phyloP scores from a whole-genome alignment of 2,797 vertebrate genomes.

The Distichodus sexfasciatus region DNA sequence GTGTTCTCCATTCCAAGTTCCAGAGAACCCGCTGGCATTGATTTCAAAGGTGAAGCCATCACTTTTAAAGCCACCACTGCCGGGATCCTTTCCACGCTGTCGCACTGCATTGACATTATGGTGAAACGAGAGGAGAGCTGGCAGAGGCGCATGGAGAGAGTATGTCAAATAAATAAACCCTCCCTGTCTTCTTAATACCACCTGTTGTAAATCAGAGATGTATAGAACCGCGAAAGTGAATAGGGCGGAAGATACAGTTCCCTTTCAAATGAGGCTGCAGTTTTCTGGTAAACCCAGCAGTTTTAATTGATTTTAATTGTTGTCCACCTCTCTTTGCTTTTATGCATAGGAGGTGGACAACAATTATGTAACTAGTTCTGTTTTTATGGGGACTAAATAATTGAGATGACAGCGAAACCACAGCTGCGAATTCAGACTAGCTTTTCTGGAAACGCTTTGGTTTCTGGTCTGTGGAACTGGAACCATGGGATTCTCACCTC shows the following conservation, averaged over 20 bases:
- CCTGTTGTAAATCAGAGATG: not conserved
- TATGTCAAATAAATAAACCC: slow-evolving; percentile 55
- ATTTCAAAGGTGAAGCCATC: slow-evolving; percentile 98
- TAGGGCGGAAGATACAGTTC: too few relatives aligned
- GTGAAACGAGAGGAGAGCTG: slow-evolving; percentile 95
- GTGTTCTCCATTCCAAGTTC: slow-evolving; percentile 82
- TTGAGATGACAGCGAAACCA: not conserved
- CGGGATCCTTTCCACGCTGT: slow-evolving; percentile 92
- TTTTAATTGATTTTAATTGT: too few relatives aligned
- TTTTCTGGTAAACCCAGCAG: too few relatives aligned
- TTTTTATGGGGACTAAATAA: not conserved
- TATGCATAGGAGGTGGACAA: too few relatives aligned
- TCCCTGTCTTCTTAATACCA: not conserved
- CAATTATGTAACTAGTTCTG: not conserved
- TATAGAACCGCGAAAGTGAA: too few relatives aligned
- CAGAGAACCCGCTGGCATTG: slow-evolving; percentile 89
- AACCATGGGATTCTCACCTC: not conserved
- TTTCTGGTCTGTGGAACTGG: not conserved
- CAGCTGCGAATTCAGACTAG: not conserved
- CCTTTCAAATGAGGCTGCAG: too few relatives aligned
- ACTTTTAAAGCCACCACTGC: slow-evolving; percentile 98
- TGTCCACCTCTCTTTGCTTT: too few relatives aligned
- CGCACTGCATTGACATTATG: slow-evolving; percentile 96
- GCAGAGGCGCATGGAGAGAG: slow-evolving; percentile 95
- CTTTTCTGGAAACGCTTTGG: not conserved